Evolutionary conservation across 2,888 invertebrate genomes (phyloP), one percentile per base, ranked within the genome.

Genomic region (Invenusta paracnida): DNA sequence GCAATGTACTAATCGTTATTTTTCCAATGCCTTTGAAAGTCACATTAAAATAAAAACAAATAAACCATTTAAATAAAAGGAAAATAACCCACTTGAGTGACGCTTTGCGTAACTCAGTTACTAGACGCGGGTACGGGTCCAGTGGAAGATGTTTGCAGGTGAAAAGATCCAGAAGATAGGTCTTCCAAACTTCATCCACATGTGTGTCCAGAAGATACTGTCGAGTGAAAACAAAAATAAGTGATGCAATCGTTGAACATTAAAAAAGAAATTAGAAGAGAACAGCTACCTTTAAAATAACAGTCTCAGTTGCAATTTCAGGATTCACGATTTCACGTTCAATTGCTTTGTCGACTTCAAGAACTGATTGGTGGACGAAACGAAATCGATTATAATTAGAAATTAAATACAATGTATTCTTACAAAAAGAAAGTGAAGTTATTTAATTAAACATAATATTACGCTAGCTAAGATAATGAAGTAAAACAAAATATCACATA

Each of bases 141-240:
- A 89, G 89, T 5, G 90, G 90, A 29, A 89, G 88, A 23, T 88
- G 85, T 23, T 87, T 88, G 17, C 88, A 88, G 1, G 88, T 88
- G 17, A 89, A 88, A 1, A 90, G 87, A n/a, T 89, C 89, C 29
- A 89, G 87, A 79, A 90, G 87, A 85, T 88, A 90, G 11, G 88
- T 87, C 81, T 89, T 87, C 90, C 90, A 91, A 66, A 89, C 88
- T 30, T 89, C 89, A 88, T 90, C 90, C 73, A 90, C 87, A 67
- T 90, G 90, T n/a, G 89, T 89, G 87, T 91, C 90, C 27, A 89
- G 81, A 87, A 90, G 87, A 83, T 90, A 91, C 90, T 91, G 88
- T 23, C 30, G 29, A 86, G 81, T 13, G n/a, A 86, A 28, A 66
- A n/a, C 11, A 66, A 66, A 48, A 48, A 17, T 5, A 48, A 17